A percentile compares a stretch with the other conserved stretches of the same genome.
These are phyloP conservation scores for Venturia canescens DNA, from an alignment of 1,140 invertebrate species.

Conservation along the genomic window DNA sequence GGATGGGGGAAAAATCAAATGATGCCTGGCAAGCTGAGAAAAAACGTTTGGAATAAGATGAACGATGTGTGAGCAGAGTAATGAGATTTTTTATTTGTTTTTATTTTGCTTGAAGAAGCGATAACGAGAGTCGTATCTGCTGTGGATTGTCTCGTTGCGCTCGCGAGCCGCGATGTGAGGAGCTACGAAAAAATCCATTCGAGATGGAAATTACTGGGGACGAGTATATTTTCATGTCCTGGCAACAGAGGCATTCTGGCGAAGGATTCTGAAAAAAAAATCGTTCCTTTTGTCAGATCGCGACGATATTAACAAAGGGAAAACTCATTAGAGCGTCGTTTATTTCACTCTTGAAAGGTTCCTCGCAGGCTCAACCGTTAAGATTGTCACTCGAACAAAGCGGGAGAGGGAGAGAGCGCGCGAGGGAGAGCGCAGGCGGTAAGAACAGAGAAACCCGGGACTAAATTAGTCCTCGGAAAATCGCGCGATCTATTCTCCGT, in stretches of 20 bases:
- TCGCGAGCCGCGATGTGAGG: no score
- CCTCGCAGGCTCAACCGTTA: no score
- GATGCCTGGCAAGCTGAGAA: not conserved
- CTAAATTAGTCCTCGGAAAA: slow-evolving; percentile 75
- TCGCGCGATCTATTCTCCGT: slow-evolving; percentile 73
- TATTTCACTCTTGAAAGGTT: no score
- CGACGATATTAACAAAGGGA: no score
- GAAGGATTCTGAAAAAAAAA: no score
- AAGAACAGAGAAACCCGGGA: slow-evolving; percentile 39
- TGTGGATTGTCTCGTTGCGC: not conserved
- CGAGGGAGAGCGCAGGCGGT: not conserved
- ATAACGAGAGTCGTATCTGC: not conserved
- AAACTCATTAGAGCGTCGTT: no score
- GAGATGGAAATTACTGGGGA: no score
- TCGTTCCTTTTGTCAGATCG: no score
- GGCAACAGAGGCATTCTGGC: no score
- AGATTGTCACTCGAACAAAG: slow-evolving; percentile 36
- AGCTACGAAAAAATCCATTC: no score
- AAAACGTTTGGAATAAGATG: slow-evolving; percentile 11
- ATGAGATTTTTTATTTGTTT: slow-evolving; percentile 23
- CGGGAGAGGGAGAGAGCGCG: not conserved
- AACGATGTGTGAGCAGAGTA: slow-evolving; percentile 36
- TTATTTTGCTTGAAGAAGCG: not conserved
- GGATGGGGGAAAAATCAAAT: slow-evolving; percentile 23
- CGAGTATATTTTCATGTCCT: no score